Percentiles rank a stretch among this genome's conserved stretches.
Evolutionary conservation across 2,113 vertebrate genomes (phyloP).

Genomic region (Trogon surrucura): DNA sequence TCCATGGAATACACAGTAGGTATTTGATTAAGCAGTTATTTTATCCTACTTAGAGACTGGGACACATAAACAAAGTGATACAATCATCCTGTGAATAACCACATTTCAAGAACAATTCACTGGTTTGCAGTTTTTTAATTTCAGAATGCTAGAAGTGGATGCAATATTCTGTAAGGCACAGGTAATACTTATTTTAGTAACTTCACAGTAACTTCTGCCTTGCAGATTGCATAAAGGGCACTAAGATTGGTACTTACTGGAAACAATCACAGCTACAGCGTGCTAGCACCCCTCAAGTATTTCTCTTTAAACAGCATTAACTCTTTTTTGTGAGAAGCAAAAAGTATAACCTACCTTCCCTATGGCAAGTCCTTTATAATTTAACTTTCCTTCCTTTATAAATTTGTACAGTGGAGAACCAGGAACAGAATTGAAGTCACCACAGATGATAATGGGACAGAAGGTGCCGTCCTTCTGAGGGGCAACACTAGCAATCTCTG

Average conservation of each 20-base stretch:
- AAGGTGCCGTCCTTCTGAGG: conserved; percentile 76
- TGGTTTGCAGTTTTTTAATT: neutral
- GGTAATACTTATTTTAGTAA: neutral
- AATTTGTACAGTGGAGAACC: conserved; percentile 91
- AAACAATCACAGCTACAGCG: neutral
- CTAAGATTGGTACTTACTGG: neutral
- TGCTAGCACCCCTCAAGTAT: neutral
- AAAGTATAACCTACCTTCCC: conserved; percentile 81
- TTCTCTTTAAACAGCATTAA: neutral
- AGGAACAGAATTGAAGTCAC: conserved; percentile 96
- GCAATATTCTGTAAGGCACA: neutral
- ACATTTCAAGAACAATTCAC: neutral
- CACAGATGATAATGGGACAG: conserved; percentile 89
- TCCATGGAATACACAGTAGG: neutral
- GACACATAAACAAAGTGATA: neutral
- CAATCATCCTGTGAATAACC: neutral
- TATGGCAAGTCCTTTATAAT: conserved; percentile 86
- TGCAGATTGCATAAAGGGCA: neutral
- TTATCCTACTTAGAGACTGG: neutral
- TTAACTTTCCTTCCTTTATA: conserved; percentile 86
- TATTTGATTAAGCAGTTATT: neutral
- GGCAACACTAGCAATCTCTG: conserved; percentile 86
- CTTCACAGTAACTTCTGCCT: neutral
- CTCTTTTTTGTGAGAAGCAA: neutral
- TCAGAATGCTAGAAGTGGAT: neutral